These are phyloP conservation scores for Cricetomys ansorgei DNA, from an alignment of 2,113 vertebrate species.

Conservation along the genomic window DNA sequence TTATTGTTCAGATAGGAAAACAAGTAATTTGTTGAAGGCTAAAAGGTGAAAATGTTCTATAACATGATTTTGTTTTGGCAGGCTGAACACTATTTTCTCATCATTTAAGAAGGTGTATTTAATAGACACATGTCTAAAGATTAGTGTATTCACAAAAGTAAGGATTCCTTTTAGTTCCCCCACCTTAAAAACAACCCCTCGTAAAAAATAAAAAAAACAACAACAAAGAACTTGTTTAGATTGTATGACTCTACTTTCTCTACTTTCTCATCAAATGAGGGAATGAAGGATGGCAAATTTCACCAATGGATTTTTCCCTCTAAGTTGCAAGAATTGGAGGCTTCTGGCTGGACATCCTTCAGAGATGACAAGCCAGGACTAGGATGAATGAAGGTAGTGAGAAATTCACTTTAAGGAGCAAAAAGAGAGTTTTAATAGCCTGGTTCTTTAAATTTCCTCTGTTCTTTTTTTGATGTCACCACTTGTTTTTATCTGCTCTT, in stretches of 20 bases:
- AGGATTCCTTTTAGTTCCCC: background rate
- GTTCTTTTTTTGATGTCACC: background rate
- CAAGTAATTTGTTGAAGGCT: constrained; percentile 82
- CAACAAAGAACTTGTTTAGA: background rate
- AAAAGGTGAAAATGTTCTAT: constrained; percentile 81
- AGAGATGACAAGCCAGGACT: background rate
- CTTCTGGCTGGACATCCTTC: constrained; percentile 5
- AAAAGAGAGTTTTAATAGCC: background rate
- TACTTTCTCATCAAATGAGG: background rate
- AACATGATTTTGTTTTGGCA: constrained; percentile 78
- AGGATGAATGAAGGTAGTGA: background rate
- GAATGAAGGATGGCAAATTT: background rate
- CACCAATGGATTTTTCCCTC: background rate
- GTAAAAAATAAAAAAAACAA: no score
- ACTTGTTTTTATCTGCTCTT: background rate
- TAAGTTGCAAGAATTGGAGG: background rate
- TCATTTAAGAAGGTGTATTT: constrained; percentile 45
- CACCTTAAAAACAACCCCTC: background rate
- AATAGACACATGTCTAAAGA: constrained; percentile 17
- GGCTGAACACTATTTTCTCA: constrained; percentile 63
- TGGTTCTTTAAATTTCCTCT: background rate
- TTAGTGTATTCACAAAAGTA: background rate
- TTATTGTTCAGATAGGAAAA: constrained; percentile 87
- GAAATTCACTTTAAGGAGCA: background rate
- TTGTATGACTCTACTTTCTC: background rate